These are phyloP conservation scores for Zapus hudsonius DNA, from an alignment of 2,113 vertebrate genomes.

Conservation along the genomic window DNA sequence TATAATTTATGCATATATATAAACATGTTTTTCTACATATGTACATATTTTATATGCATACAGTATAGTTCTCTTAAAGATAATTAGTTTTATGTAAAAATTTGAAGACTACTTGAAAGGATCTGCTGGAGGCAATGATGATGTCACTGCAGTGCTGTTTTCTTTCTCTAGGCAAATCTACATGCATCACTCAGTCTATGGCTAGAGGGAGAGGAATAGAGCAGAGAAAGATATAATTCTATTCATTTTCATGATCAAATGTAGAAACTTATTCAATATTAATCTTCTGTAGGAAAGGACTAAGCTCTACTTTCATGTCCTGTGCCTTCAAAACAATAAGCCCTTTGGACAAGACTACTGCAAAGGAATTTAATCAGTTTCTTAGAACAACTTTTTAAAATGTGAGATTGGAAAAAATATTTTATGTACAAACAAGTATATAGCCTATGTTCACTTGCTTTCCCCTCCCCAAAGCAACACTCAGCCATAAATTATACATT, in stretches of 20 bases:
- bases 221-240: not conserved
- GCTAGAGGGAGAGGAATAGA: not conserved
- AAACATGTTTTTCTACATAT: not conserved
- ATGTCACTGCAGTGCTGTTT: not conserved
- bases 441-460: not conserved
- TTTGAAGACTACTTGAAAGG: not conserved
- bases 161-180: not conserved
- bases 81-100: not conserved
- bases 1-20: not conserved
- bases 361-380: not conserved
- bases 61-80: not conserved
- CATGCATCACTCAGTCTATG: too few relatives aligned
- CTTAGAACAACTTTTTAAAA: not conserved
- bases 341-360: not conserved
- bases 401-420: not conserved
- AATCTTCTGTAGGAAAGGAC: not conserved
- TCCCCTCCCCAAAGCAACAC: not conserved
- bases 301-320: fast-evolving
- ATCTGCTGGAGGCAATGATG: not conserved
- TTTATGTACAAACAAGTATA: not conserved
- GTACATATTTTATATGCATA: not conserved
- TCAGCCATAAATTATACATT: slow-evolving; percentile 37
- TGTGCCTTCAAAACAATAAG: not conserved
- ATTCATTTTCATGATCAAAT: not conserved
- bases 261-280: not conserved